Conservation (phyloP, 2,888 invertebrate species). For the Anoncus sp. region DNA sequence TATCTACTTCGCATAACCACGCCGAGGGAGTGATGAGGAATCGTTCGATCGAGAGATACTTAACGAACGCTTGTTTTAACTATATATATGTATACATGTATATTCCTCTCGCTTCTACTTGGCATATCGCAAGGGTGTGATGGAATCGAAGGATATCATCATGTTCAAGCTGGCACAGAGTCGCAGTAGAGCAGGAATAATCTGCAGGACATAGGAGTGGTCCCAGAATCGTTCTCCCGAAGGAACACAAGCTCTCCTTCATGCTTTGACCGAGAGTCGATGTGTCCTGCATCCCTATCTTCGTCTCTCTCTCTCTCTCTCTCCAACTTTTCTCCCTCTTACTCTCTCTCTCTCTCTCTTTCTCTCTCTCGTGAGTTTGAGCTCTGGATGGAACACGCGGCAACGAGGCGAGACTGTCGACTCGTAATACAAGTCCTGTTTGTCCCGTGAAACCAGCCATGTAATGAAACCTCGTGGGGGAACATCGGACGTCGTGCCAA, state of each 20-base stretch:
- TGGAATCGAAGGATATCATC: conserved; percentile 52
- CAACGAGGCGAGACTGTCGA: conserved; percentile 64
- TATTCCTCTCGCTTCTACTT: conserved; percentile 1
- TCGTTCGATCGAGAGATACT: conserved; percentile 66
- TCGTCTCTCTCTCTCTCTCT: conserved; percentile 8
- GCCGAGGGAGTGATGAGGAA: conserved; percentile 69
- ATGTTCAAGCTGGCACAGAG: conserved; percentile 22
- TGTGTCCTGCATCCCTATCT: conserved; percentile 9
- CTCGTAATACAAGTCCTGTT: conserved; percentile 77
- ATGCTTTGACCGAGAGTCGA: conserved; percentile 36
- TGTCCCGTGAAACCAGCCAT: conserved; percentile 79
- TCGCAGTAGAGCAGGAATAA: conserved; percentile 44
- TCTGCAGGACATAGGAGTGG: conserved; percentile 28
- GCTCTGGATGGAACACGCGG: conserved; percentile 43
- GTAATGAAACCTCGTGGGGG: conserved; percentile 80
- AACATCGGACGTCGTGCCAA: conserved; percentile 69
- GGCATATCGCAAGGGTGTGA: conserved; percentile 33
- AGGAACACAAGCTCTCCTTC: conserved; percentile 39
- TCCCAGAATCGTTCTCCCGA: conserved; percentile 34
- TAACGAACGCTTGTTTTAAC: conserved; percentile 47
- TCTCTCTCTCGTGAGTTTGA: conserved; percentile 44
- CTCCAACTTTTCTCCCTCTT: conserved; percentile 10
- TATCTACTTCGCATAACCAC: conserved; percentile 67
- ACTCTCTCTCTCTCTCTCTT: conserved; percentile 13
- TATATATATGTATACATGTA: conserved; percentile 23